Evolutionary conservation across 2,888 invertebrate genomes (phyloP).

Genomic region (Frankliniella intonsa): DNA sequence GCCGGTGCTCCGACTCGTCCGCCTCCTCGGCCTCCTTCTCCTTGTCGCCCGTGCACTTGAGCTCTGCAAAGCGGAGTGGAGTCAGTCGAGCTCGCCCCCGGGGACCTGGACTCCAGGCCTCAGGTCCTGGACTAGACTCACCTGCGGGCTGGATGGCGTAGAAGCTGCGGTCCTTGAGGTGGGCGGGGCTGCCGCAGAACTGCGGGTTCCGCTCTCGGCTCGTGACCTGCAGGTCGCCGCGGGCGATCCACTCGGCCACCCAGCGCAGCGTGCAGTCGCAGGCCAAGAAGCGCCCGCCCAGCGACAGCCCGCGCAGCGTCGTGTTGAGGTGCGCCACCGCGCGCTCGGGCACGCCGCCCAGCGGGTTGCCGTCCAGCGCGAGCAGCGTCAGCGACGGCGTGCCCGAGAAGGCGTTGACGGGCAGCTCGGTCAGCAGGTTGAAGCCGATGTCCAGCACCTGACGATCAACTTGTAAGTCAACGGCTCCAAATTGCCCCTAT

Average conservation of each 20-base stretch:
- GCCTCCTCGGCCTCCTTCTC: constrained; percentile 45
- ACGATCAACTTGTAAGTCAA: background rate
- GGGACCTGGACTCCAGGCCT: background rate
- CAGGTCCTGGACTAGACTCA: constrained; percentile 39
- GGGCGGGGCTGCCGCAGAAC: constrained; percentile 80
- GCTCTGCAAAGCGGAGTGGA: background rate
- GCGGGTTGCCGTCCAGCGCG: constrained; percentile 86
- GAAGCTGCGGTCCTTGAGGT: constrained; percentile 76
- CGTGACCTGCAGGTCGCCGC: constrained; percentile 83
- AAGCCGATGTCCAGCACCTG: constrained; percentile 87
- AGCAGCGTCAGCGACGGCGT: constrained; percentile 80
- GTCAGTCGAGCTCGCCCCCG: background rate
- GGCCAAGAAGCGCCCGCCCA: constrained; percentile 81
- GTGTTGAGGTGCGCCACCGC: constrained; percentile 74
- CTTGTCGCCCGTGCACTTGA: constrained; percentile 40
- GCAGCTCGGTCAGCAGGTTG: constrained; percentile 77
- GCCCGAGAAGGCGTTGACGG: constrained; percentile 70
- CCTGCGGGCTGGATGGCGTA: constrained; percentile 79
- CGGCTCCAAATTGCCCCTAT: background rate
- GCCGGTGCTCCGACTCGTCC: constrained; percentile 41
- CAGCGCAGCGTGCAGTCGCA: constrained; percentile 85
- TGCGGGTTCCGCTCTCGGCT: constrained; percentile 88
- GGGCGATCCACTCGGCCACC: constrained; percentile 87
- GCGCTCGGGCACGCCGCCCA: constrained; percentile 74
- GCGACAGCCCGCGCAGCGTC: constrained; percentile 76